Evolutionary conservation across 1,140 invertebrate genomes (phyloP).

Genomic region (Drosophila murphyi): DNA sequence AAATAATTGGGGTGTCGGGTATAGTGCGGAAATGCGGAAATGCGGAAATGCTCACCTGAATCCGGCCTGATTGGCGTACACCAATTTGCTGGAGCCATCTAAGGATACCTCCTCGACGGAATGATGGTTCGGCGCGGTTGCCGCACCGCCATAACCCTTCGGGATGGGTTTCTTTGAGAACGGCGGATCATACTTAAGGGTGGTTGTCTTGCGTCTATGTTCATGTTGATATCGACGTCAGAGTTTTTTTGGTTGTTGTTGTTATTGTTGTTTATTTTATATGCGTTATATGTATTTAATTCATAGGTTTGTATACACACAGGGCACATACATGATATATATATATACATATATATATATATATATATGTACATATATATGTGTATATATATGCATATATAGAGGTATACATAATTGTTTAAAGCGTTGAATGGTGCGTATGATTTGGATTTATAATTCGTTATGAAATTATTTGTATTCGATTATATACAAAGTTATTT

Average conservation of each 20-base stretch:
- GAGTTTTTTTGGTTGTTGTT: constrained; percentile 47
- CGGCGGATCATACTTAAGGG: constrained; percentile 93
- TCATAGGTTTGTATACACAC: constrained; percentile 60
- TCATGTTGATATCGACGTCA: constrained; percentile 40
- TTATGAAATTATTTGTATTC: constrained; percentile 49
- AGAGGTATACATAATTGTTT: constrained; percentile 35
- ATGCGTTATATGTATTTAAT: constrained; percentile 43
- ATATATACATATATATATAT: constrained; percentile 6
- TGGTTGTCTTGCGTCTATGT: constrained; percentile 92
- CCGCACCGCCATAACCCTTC: constrained; percentile 89
- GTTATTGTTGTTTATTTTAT: constrained; percentile 49
- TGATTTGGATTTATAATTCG: constrained; percentile 60
- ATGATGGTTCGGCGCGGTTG: constrained; percentile 87
- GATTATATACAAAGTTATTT: constrained; percentile 58
- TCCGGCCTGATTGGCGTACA: constrained; percentile 91
- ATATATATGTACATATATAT: constrained; percentile 7
- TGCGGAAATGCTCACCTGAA: constrained; percentile 88
- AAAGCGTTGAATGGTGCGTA: constrained; percentile 64
- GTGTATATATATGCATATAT: background rate
- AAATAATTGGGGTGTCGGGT: background rate
- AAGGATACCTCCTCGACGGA: constrained; percentile 90
- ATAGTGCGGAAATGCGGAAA: background rate
- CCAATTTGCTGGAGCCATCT: constrained; percentile 91
- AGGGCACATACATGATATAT: constrained; percentile 53
- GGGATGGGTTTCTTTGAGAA: constrained; percentile 92